Conservation (phyloP, 1,140 invertebrate species). For the Drosophila kepulauana region DNA sequence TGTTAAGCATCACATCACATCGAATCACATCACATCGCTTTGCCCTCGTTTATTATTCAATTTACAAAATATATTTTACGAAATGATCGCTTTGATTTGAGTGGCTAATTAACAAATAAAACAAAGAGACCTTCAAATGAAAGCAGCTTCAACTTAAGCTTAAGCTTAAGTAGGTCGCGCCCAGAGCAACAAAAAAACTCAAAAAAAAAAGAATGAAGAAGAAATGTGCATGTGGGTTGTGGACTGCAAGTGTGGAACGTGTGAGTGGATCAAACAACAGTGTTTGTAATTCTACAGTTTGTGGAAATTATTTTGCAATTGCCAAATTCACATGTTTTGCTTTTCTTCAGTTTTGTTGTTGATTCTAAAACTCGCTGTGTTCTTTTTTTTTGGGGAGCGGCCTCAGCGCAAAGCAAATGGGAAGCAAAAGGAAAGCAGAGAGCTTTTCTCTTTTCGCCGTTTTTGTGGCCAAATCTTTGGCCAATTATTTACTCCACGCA, state of each 20-base stretch:
- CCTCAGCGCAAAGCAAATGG: slow-evolving; percentile 15
- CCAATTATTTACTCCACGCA: slow-evolving; percentile 24
- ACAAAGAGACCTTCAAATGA: slow-evolving; percentile 24
- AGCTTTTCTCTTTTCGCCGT: slow-evolving; percentile 29
- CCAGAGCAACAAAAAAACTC: slow-evolving; percentile 6
- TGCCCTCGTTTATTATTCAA: slow-evolving; percentile 19
- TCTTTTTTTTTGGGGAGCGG: slow-evolving; percentile 37
- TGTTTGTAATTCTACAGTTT: slow-evolving; percentile 4
- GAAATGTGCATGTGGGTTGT: slow-evolving; percentile 1
- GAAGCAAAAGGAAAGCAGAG: slow-evolving; percentile 21
- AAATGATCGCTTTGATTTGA: slow-evolving; percentile 10
- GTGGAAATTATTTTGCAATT: background rate
- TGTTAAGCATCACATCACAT: background rate
- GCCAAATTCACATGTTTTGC: background rate
- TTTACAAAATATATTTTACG: background rate
- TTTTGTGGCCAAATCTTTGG: slow-evolving; percentile 37
- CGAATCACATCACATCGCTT: background rate
- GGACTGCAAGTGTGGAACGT: slow-evolving; percentile 1
- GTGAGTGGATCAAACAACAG: background rate
- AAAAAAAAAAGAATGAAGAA: too few species aligned
- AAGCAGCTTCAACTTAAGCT: background rate
- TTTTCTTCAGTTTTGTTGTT: slow-evolving; percentile 32
- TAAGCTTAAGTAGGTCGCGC: slow-evolving; percentile 38
- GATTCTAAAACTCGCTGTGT: slow-evolving; percentile 20
- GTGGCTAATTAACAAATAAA: slow-evolving; percentile 29